These are phyloP conservation scores for Callitettix versicolor DNA, from an alignment of 1,140 invertebrate species.

Conservation along the genomic window DNA sequence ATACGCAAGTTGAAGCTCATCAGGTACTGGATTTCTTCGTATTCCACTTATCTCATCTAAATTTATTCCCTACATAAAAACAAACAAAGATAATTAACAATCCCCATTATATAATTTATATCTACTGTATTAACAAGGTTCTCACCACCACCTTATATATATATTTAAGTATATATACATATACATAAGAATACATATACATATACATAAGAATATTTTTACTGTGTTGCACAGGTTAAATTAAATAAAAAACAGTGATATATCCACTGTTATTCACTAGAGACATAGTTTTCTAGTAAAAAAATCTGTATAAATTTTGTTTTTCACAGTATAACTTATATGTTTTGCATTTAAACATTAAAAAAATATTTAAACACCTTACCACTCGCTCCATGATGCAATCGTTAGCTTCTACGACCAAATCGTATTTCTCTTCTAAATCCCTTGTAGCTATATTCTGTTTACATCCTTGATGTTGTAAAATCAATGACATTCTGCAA, in stretches of 20 bases:
- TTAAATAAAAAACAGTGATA: no score
- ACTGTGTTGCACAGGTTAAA: no score
- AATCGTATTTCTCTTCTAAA: conserved; percentile 22
- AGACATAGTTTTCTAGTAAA: no score
- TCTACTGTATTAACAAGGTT: no score
- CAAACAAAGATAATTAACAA: background rate
- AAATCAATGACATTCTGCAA: conserved; percentile 24
- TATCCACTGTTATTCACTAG: no score
- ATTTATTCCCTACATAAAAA: conserved; percentile 32
- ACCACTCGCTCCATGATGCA: conserved; percentile 68
- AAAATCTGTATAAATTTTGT: no score
- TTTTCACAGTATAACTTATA: no score
- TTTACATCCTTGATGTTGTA: conserved; percentile 34
- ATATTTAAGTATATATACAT: background rate
- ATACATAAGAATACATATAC: background rate
- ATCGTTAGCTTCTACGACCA: conserved; percentile 50
- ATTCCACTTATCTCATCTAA: conserved; percentile 63
- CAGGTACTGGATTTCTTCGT: conserved; percentile 41
- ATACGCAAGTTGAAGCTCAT: conserved; percentile 36
- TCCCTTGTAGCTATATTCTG: conserved; percentile 42
- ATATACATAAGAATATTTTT: no score
- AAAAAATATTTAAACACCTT: conserved; percentile 32
- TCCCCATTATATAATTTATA: no score
- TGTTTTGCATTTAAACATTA: no score
- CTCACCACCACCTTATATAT: background rate